Base-by-base conservation (phyloP, 2,113 vertebrate genomes). In the Ciconia boyciana region DNA sequence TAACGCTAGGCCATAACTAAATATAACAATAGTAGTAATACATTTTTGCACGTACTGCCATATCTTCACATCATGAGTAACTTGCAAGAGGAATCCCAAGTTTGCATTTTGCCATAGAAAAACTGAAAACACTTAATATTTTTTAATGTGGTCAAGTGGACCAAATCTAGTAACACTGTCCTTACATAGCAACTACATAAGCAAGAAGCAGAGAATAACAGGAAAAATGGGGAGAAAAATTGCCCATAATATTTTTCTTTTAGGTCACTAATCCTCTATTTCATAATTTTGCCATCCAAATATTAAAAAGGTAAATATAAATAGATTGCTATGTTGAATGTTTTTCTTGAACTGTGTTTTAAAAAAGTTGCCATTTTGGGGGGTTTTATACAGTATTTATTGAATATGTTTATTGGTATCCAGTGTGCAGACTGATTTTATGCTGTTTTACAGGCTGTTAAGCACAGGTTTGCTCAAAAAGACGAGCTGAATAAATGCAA, bases 371-470 rank as follows among this genome's bases (percentile, higher is more conserved):
- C 21, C 1, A 4, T 69, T 87, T 78, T 2, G 10, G 5, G 5
- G 4, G 25, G 17, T 9, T 44, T 52, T 29, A 7, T 52, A 8
- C 80, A 66, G 57, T 49, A 65, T 94, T 95, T 86, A 41, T 66
- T 86, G 49, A 69, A 19, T 69, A 29, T 32, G 7, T 52, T 84
- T 87, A 85, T 18, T n/a, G 16, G 9, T 84, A 36, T 78, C 32
- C 13, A 44, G 1, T 21, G 4, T 55, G 25, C 24, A 25, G 4
- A 9, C 57, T 94, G 64, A 92, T 29, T 90, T 76, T 26, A 78
- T 96, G 28, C n/a, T 98, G 11, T 98, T 98, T 98, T 97, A 19
- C 94, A 98, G 98, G 93, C 94, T 82, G 26, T 93, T 72, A 96
- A 97, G 85, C 90, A 96, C 29, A 96, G 61, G 43, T 93, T 93